Evolutionary conservation across 2,797 vertebrate species (phyloP).

Genomic region (Hirundo rustica): DNA sequence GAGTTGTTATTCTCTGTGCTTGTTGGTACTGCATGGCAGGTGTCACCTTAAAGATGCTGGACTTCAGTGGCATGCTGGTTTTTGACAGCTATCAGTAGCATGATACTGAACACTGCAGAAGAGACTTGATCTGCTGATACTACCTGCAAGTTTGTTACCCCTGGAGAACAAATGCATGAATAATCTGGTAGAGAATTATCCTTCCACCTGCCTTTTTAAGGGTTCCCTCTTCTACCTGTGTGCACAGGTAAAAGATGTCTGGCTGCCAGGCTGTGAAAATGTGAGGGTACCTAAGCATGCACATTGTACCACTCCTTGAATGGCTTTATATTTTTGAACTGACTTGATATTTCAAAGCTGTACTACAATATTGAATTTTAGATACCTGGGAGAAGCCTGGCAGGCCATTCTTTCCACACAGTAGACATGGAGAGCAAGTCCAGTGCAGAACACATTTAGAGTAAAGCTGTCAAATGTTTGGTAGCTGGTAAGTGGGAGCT

Average conservation of each 20-base stretch:
- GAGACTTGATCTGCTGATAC: background rate
- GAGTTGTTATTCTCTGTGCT: background rate
- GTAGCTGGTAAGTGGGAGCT: background rate
- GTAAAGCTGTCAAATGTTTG: background rate
- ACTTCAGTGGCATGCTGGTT: fast-evolving
- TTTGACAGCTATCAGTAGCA: background rate
- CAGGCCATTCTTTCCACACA: background rate
- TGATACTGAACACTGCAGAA: background rate
- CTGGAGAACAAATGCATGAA: background rate
- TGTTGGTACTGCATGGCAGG: background rate
- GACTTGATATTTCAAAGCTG: background rate
- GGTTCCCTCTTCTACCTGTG: background rate
- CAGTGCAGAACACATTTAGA: background rate
- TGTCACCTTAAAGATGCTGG: background rate
- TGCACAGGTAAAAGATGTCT: background rate
- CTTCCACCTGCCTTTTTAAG: background rate
- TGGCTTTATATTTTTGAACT: background rate
- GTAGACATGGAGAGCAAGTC: background rate
- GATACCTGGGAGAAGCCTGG: background rate
- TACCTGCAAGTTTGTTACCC: background rate
- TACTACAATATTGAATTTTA: background rate
- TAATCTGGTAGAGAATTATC: background rate
- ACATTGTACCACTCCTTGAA: background rate
- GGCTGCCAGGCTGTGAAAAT: background rate
- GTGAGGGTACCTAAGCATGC: background rate